These are phyloP conservation scores for Eurystomus gularis DNA, from an alignment of 2,113 vertebrate genomes.

Conservation along the genomic window DNA sequence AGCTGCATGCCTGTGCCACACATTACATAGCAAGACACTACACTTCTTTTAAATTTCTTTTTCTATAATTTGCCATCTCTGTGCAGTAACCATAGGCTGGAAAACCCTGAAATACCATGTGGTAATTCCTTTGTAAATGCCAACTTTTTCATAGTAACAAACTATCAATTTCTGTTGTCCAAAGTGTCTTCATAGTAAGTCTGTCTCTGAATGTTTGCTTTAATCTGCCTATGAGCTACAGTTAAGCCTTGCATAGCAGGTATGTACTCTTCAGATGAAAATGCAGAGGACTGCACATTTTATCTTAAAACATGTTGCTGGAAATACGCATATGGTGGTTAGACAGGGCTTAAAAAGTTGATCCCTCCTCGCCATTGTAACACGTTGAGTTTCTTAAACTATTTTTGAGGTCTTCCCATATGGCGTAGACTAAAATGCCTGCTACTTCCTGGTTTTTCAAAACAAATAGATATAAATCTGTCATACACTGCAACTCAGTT, in stretches of 20 bases:
- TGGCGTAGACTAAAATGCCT: constrained; percentile 66
- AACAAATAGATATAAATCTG: constrained; percentile 75
- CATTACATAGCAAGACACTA: neutral
- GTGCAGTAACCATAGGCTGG: neutral
- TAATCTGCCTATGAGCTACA: constrained; percentile 35
- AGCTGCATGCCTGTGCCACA: neutral
- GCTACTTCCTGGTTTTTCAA: constrained; percentile 67
- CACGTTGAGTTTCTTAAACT: constrained; percentile 37
- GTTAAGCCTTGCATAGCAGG: neutral
- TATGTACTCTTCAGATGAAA: constrained; percentile 44
- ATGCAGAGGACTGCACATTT: neutral
- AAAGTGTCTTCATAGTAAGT: constrained; percentile 1
- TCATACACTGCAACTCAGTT: constrained; percentile 69
- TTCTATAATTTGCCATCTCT: neutral
- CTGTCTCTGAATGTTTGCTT: constrained; percentile 7
- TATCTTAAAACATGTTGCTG: constrained; percentile 25
- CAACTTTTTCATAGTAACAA: constrained; percentile 48
- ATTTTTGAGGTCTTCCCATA: constrained; percentile 29
- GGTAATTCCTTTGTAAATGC: constrained; percentile 46
- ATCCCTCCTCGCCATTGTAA: neutral
- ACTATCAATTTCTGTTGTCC: neutral
- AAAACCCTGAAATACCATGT: neutral
- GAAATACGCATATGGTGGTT: neutral
- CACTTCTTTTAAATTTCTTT: neutral
- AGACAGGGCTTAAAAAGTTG: neutral